Conservation (phyloP, 1,140 invertebrate species). For the Brevipalpus yothersi region DNA sequence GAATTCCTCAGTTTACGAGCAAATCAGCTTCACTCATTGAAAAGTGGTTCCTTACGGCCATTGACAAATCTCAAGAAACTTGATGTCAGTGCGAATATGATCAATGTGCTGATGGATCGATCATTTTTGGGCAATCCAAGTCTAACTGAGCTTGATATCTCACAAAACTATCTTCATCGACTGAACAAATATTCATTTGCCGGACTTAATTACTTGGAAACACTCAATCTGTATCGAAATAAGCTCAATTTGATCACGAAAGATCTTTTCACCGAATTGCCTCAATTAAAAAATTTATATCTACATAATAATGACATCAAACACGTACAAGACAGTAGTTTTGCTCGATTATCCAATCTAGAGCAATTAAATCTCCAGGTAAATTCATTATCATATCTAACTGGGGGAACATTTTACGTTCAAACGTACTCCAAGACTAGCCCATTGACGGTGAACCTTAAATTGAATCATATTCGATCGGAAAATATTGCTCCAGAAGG, state of each 20-base stretch:
- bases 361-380: not conserved
- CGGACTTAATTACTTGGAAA: not conserved
- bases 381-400: not conserved
- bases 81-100: not conserved
- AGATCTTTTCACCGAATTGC: conserved; percentile 1
- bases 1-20: not conserved
- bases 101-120: not conserved
- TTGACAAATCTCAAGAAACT: not conserved
- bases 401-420: not conserved
- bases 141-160: not conserved
- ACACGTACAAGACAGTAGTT: not conserved
- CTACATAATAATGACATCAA: not conserved
- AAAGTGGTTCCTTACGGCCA: not conserved
- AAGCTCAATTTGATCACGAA: not conserved
- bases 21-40: not conserved
- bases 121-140: not conserved
- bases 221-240: not conserved
- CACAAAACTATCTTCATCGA: not conserved
- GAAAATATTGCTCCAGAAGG: not conserved
- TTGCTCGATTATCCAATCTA: not conserved
- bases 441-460: not conserved
- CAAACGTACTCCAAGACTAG: not conserved
- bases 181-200: not conserved
- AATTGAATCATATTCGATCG: not conserved
- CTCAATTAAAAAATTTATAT: not conserved